A percentile compares a stretch with the other conserved stretches of the same genome.
phyloP scores from a whole-genome alignment of 2,888 invertebrate species.

The Protonemura montana region DNA sequence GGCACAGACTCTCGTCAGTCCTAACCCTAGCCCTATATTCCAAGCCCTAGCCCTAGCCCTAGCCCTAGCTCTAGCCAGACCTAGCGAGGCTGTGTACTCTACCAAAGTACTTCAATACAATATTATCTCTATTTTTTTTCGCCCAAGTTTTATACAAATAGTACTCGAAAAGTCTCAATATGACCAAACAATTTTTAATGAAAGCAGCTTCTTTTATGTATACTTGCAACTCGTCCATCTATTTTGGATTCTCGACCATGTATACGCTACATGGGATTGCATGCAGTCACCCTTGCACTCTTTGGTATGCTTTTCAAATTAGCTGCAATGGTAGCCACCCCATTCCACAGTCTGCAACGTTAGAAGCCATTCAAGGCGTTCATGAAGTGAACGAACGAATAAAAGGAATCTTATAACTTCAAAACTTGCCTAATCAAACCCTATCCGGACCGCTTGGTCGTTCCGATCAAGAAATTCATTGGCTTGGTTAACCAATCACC shows the following conservation, averaged over 20 bases:
- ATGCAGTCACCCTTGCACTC: background rate
- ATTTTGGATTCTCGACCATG: too few species aligned
- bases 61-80: background rate
- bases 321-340: background rate
- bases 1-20: too few species aligned
- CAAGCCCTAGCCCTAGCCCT: too few species aligned
- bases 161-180: background rate
- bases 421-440: background rate
- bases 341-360: background rate
- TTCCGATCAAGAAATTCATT: background rate
- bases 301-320: background rate
- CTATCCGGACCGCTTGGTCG: background rate
- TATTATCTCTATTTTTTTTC: background rate
- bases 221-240: background rate
- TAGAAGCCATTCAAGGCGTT: background rate
- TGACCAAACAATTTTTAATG: conserved; percentile 12
- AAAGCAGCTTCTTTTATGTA: background rate
- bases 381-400: background rate
- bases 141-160: background rate
- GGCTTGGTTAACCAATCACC: background rate
- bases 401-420: background rate
- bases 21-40: too few species aligned
- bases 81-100: background rate
- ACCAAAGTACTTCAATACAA: background rate
- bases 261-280: too few species aligned